phyloP scores from a whole-genome alignment of 2,888 invertebrate genomes.

The Heliothis peltigera region DNA sequence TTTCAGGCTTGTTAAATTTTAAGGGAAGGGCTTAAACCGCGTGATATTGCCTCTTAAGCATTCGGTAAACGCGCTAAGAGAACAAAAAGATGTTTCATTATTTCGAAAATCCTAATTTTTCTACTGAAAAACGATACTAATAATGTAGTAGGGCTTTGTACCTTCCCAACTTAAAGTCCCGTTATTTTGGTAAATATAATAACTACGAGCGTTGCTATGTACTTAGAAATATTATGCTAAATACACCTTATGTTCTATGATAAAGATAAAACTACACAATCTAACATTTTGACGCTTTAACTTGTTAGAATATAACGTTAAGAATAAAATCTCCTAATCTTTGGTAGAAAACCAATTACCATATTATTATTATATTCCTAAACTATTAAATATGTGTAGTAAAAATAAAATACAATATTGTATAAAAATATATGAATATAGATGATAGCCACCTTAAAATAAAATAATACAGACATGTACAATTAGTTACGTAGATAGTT shows the following conservation, averaged over 20 bases:
- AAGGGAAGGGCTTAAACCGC: too few species aligned
- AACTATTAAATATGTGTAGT: constrained; percentile 32
- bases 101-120: too few species aligned
- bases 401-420: constrained; percentile 46
- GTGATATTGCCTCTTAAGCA: too few species aligned
- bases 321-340: constrained; percentile 54
- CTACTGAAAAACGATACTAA: too few species aligned
- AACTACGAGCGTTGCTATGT: constrained; percentile 23
- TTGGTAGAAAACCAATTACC: constrained; percentile 58
- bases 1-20: too few species aligned
- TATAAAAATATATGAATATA: constrained; percentile 55
- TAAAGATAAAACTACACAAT: constrained; percentile 52
- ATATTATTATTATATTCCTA: constrained; percentile 25
- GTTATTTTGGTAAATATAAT: constrained; percentile 41
- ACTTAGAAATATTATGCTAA: constrained; percentile 52
- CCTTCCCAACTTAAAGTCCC: too few species aligned
- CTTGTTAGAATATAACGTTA: constrained; percentile 38
- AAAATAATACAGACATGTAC: constrained; percentile 32
- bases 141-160: too few species aligned
- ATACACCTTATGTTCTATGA: constrained; percentile 48
- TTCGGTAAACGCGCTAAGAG: too few species aligned
- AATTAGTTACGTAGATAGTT: constrained; percentile 34
- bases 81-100: too few species aligned
- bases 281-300: constrained; percentile 30
- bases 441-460: constrained; percentile 43